Conservation (phyloP, 2,113 vertebrate species). For the Origma solitaria region DNA sequence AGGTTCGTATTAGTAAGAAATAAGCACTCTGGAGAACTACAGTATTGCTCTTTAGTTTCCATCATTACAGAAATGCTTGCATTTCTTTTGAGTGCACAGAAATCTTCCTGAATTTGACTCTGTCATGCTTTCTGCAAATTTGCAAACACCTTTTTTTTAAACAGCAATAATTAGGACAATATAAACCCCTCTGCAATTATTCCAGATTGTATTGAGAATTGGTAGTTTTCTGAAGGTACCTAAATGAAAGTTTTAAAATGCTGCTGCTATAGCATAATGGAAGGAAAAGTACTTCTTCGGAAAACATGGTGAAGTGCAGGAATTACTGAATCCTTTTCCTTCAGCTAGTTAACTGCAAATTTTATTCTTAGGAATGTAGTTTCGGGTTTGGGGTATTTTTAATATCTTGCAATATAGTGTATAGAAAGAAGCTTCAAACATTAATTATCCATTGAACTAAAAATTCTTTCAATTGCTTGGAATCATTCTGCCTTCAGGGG, state of each 20-base stretch:
- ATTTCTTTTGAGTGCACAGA: neutral
- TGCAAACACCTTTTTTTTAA: neutral
- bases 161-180: neutral
- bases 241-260: neutral
- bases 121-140: neutral
- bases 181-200: neutral
- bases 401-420: neutral
- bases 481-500: neutral
- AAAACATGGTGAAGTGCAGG: neutral
- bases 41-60: neutral
- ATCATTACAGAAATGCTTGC: rapidly evolving
- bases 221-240: neutral
- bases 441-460: neutral
- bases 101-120: neutral
- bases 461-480: neutral
- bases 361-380: neutral
- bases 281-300: neutral
- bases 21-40: neutral
- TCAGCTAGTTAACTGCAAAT: neutral
- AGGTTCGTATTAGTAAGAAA: neutral
- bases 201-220: neutral
- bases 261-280: neutral
- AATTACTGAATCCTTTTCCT: neutral
- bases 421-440: neutral
- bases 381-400: rapidly evolving